These are phyloP conservation scores for Embidobia sp. DNA, from an alignment of 2,888 invertebrate species.

Conservation along the genomic window DNA sequence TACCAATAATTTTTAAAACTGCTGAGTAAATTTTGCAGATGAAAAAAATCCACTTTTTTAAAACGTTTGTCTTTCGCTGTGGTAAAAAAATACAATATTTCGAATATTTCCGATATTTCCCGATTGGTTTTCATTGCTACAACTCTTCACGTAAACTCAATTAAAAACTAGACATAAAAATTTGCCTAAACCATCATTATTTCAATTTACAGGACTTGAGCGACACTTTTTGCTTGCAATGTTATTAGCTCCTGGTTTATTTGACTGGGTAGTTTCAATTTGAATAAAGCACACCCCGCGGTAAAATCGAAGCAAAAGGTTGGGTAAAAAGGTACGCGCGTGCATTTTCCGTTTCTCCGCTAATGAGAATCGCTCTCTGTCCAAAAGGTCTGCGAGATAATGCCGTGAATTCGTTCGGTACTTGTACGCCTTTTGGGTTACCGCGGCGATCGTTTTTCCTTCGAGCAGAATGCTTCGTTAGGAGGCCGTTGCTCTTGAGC, in stretches of 20 bases:
- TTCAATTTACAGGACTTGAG: no score
- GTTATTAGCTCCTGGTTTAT: conserved; percentile 11
- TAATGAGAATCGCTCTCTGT: conserved; percentile 23
- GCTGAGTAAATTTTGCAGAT: no score
- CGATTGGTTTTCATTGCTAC: no score
- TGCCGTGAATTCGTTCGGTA: conserved; percentile 14
- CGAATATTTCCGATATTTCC: no score
- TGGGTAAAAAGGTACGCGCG: conserved; percentile 19
- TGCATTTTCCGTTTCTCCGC: conserved; percentile 9
- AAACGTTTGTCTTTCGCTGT: no score
- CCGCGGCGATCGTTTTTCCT: conserved; percentile 35
- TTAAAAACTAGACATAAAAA: no score
- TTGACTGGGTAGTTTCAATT: conserved; percentile 16
- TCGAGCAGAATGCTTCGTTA: conserved; percentile 20
- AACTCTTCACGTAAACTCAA: no score
- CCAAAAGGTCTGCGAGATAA: conserved; percentile 33
- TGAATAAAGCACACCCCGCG: conserved; percentile 25
- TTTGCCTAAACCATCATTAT: no score
- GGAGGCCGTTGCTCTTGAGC: conserved; percentile 4
- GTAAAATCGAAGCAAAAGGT: conserved; percentile 34
- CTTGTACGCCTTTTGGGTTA: conserved; percentile 35
- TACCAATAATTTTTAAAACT: no score
- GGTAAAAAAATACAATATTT: no score
- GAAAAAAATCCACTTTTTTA: no score
- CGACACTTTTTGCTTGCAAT: no score